Conservation (phyloP, 2,797 vertebrate species). For the Melanotaenia nigrans region DNA sequence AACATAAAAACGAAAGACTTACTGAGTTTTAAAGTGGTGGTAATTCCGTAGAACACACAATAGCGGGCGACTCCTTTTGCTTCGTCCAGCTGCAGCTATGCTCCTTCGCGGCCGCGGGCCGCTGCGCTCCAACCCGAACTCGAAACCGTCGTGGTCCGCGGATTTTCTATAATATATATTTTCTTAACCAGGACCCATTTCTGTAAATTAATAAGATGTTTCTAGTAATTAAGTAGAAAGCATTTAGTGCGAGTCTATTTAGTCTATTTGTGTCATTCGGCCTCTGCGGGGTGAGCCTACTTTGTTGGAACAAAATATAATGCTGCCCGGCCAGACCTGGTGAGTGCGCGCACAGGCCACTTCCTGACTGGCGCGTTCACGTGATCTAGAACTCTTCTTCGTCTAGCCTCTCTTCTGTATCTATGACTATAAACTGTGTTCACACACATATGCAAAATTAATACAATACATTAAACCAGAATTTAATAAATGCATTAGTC, state of each 20-base stretch:
- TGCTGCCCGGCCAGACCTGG: constrained; percentile 39
- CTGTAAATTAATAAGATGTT: constrained; percentile 7
- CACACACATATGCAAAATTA: neutral
- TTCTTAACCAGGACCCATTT: constrained; percentile 80
- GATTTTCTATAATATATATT: constrained; percentile 69
- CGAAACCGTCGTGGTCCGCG: constrained; percentile 61
- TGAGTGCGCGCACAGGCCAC: constrained; percentile 39
- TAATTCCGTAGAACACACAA: constrained; percentile 51
- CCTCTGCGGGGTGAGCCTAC: constrained; percentile 45
- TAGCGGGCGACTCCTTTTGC: constrained; percentile 51
- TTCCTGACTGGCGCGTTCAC: constrained; percentile 68
- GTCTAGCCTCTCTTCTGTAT: neutral
- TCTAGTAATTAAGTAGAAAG: neutral
- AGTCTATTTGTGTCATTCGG: constrained; percentile 31
- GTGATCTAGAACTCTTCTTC: constrained; percentile 37
- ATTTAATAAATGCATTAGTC: no score
- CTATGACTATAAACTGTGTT: neutral
- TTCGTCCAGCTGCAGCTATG: constrained; percentile 66
- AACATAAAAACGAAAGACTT: constrained; percentile 18
- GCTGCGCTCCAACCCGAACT: constrained; percentile 56
- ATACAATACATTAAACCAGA: no score
- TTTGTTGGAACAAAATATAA: constrained; percentile 70
- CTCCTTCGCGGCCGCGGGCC: constrained; percentile 73
- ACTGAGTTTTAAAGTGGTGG: constrained; percentile 30
- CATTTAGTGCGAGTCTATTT: neutral